Evolutionary conservation across 2,888 invertebrate species (phyloP), one percentile per base, ranked within the genome.

Genomic region (Pheosia tremula): DNA sequence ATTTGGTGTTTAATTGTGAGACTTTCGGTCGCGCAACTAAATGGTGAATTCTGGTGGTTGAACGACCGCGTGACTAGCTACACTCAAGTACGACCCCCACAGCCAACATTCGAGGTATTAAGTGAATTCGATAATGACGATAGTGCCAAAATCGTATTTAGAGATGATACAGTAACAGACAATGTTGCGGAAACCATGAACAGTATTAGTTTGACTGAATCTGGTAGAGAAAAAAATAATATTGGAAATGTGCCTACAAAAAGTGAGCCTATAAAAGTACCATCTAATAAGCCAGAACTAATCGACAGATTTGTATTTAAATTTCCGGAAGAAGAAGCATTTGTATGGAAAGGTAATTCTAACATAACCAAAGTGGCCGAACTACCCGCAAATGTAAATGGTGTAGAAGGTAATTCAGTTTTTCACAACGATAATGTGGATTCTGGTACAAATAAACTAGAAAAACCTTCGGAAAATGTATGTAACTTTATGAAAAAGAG

Each of bases 41-140:
- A 88, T 59, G 92, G 92, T 47, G 87, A 89, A 69, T 93, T 93
- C 74, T 90, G 91, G 93, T 91, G 92, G 92, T 66, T 91, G 13
- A 85, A 90, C 62, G 77, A 86, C 45, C 86, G 90, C 68, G 66
- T 91, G 39, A 74, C 84, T 11, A 77, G 81, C 54, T 66, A 86
- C 8, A 79, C 82, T 53, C 79, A 81, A 5, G 71, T 78, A 5
- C 75, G 76, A 58, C 81, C 87, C 1, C 72, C 82, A 2, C 72
- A 76, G 5, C 89, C 89, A 0, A 76, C 73, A 66, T 85, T 88
- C 66, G 92, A 92, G 62, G 79, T 85, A 49, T 68, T 88, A 39
- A 82, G 78, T 64, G 86, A 86, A 61, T 86, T 85, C 37, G 91
- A 89, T 62, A 90, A 80, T 3, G 90, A 93, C 64, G 91, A 90